Percentiles rank a stretch among this genome's conserved stretches.
These are phyloP conservation scores for Andrena camellia DNA, from an alignment of 2,888 invertebrate genomes.

Conservation along the genomic window DNA sequence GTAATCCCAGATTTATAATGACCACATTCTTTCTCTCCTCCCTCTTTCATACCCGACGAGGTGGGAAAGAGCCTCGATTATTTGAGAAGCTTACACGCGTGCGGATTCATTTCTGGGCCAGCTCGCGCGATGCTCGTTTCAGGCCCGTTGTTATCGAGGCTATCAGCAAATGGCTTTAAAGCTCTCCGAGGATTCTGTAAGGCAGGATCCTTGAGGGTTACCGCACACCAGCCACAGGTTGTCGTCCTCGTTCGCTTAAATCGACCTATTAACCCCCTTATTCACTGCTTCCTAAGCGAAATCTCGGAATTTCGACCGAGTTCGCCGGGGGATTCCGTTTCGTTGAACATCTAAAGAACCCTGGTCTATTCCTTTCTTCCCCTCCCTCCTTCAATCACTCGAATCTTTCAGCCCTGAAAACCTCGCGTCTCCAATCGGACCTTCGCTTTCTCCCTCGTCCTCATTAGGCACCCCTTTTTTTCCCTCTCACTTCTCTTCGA, in stretches of 20 bases:
- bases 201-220: constrained; percentile 59
- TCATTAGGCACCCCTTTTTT: not conserved
- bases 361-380: constrained; percentile 30
- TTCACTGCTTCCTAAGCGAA: constrained; percentile 51
- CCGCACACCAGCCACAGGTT: constrained; percentile 74
- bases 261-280: constrained; percentile 67
- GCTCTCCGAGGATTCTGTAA: constrained; percentile 55
- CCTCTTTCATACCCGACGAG: no score
- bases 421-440: not conserved
- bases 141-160: constrained; percentile 36
- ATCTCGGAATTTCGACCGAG: constrained; percentile 53
- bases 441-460: no score
- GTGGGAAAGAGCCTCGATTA: not conserved
- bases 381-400: constrained; percentile 11
- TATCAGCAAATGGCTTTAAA: constrained; percentile 49
- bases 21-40: no score
- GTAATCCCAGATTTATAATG: no score
- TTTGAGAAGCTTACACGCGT: not conserved
- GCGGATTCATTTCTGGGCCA: not conserved
- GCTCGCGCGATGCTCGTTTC: constrained; percentile 23
- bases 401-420: constrained; percentile 24
- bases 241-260: constrained; percentile 68
- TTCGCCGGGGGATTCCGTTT: constrained; percentile 49
- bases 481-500: not conserved
- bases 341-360: constrained; percentile 46